phyloP scores from a whole-genome alignment of 2,113 vertebrate genomes.

The Accipiter cooperii region DNA sequence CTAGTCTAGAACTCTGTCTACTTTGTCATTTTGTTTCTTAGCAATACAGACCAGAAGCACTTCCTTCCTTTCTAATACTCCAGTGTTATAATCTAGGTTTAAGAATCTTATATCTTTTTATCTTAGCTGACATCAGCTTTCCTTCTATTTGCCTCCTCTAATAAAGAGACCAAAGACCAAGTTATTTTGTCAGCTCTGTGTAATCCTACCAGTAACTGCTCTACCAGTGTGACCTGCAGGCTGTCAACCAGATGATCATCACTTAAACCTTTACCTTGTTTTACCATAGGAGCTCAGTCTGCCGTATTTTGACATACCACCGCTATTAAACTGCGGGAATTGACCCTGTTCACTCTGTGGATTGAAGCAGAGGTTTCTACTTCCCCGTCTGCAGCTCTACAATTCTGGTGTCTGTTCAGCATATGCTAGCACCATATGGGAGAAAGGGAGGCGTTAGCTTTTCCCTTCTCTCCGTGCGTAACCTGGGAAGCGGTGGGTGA shows the following conservation, averaged over 20 bases:
- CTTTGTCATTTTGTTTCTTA: neutral
- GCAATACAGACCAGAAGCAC: neutral
- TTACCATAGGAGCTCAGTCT: neutral
- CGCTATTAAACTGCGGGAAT: neutral
- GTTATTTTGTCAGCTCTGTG: neutral
- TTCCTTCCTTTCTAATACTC: neutral
- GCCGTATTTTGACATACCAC: neutral
- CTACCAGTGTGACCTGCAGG: neutral
- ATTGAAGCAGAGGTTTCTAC: neutral
- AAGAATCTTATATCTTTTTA: neutral
- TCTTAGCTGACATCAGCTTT: neutral
- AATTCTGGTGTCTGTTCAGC: neutral
- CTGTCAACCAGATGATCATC: neutral
- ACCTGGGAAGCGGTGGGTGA: neutral
- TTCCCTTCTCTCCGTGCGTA: neutral
- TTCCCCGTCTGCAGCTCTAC: neutral
- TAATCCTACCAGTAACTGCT: neutral
- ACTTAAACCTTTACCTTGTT: neutral
- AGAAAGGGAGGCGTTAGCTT: constrained; percentile 22
- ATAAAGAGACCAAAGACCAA: neutral
- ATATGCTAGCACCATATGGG: constrained; percentile 47
- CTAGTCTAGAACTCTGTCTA: neutral
- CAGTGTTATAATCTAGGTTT: neutral
- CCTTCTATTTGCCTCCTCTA: neutral
- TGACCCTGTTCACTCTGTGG: neutral